Conservation (phyloP, 2,113 vertebrate species). For the Axis porcinus region DNA sequence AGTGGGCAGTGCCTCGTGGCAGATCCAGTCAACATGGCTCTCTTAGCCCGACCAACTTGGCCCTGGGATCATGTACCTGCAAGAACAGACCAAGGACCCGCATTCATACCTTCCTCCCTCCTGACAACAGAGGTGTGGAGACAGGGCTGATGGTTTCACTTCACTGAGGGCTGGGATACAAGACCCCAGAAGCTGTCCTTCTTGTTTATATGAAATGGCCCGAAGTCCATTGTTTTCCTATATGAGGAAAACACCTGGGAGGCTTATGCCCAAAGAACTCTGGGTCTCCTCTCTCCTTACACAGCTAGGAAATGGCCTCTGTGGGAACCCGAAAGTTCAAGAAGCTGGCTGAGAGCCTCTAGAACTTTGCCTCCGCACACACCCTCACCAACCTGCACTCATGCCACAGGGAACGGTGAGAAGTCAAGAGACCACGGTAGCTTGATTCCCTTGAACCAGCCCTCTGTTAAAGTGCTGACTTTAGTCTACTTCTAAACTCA, state of each 20-base stretch:
- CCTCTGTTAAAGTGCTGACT: background rate
- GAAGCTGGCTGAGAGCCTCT: background rate
- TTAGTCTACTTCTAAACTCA: background rate
- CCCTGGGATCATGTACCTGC: background rate
- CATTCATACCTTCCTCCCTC: background rate
- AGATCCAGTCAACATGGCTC: background rate
- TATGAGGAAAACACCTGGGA: slow-evolving; percentile 1
- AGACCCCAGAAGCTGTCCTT: background rate
- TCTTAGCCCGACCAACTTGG: background rate
- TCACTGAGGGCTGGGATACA: background rate
- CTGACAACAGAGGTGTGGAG: background rate
- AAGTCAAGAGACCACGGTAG: background rate
- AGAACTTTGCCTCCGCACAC: background rate
- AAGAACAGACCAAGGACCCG: background rate
- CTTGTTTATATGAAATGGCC: background rate
- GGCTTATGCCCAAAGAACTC: background rate
- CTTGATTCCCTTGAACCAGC: background rate
- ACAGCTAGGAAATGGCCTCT: background rate
- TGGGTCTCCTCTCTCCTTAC: background rate
- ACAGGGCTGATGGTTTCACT: background rate
- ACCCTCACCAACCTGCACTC: background rate
- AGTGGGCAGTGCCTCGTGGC: background rate
- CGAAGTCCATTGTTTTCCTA: background rate
- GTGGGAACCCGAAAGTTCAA: background rate
- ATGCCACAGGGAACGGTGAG: background rate